Conservation (phyloP, 2,797 vertebrate genomes). For the Enteromius treurensis region DNA sequence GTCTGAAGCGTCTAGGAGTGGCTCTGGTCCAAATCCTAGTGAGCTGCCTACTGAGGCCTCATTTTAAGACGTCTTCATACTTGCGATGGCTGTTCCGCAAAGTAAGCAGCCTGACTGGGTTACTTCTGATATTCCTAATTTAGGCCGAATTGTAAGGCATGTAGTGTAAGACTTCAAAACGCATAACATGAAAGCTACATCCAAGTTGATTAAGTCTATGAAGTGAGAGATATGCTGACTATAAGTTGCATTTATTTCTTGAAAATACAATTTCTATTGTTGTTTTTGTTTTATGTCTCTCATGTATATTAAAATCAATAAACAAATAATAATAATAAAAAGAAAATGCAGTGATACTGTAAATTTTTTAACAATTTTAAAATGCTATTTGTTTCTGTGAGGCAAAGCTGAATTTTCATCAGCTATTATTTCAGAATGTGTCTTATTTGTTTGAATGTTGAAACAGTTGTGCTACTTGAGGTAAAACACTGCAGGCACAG, state of each 20-base stretch:
- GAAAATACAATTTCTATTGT: neutral
- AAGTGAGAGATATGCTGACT: neutral
- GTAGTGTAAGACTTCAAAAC: neutral
- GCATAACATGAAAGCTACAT: neutral
- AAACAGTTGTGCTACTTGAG: neutral
- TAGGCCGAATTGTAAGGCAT: neutral
- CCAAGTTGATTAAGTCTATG: neutral
- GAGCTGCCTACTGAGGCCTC: neutral
- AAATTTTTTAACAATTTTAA: neutral
- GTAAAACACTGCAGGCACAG: neutral
- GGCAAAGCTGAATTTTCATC: neutral
- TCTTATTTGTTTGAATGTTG: neutral
- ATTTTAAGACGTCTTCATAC: slow-evolving; percentile 13
- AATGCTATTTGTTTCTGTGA: neutral
- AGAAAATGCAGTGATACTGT: neutral
- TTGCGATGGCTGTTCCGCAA: neutral
- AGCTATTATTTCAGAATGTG: neutral
- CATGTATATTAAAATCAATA: no score
- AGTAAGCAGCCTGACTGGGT: neutral
- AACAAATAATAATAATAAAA: no score
- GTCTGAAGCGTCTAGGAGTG: slow-evolving; percentile 5
- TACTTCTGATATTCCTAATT: neutral
- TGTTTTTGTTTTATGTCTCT: no score
- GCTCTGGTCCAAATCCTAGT: slow-evolving; percentile 28
- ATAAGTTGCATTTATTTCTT: neutral